Percentiles rank a stretch among this genome's conserved stretches.
Evolutionary conservation across 2,113 vertebrate genomes (phyloP).

Genomic region (Rhinopomastus cyanomelas): DNA sequence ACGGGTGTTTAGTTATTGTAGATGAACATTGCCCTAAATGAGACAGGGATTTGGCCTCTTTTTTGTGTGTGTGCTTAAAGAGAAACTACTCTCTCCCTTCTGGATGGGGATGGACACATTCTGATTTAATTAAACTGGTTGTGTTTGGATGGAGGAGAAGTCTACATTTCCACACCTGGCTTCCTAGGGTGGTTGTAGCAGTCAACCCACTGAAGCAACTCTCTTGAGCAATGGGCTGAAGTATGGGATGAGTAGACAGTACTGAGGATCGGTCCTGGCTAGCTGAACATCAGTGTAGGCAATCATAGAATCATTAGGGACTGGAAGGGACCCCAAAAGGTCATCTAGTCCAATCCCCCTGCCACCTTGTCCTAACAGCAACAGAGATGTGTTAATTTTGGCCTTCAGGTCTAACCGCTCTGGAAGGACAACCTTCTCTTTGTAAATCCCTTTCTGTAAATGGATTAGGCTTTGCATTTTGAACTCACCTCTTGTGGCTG

Average conservation of each 20-base stretch:
- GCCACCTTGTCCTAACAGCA: not conserved
- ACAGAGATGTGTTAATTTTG: not conserved
- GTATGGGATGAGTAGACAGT: not conserved
- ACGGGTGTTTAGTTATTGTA: conserved; percentile 19
- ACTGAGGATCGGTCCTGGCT: not conserved
- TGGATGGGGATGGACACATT: not conserved
- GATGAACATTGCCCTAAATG: conserved; percentile 32
- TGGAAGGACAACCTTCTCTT: not conserved
- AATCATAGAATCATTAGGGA: too few relatives aligned
- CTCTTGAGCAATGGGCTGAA: not conserved
- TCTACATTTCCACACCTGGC: not conserved
- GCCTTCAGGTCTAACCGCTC: not conserved
- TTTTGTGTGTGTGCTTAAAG: not conserved
- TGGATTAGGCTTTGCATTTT: not conserved
- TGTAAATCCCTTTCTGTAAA: not conserved
- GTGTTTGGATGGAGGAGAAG: conserved; percentile 13
- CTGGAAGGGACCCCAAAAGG: too few relatives aligned
- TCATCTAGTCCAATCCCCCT: too few relatives aligned
- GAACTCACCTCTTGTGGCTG: not conserved
- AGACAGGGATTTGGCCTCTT: not conserved
- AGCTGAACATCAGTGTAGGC: not conserved
- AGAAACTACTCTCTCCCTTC: not conserved
- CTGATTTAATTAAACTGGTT: conserved; percentile 15
- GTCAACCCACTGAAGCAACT: not conserved
- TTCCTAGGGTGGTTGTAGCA: not conserved